Conservation (phyloP, 2,888 invertebrate species). For the Amphimallon solstitiale region DNA sequence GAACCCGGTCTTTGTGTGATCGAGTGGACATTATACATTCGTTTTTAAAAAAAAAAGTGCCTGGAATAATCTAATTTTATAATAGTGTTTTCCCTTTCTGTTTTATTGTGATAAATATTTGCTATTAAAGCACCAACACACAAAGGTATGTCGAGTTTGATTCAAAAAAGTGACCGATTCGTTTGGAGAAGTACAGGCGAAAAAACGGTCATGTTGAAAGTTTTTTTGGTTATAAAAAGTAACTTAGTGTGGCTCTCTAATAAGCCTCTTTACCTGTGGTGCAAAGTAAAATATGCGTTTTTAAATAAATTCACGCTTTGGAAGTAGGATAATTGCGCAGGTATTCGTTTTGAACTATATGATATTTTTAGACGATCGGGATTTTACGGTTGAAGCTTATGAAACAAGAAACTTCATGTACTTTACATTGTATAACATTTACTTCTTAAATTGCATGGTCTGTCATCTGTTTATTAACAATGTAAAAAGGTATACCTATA, state of each 20-base stretch:
- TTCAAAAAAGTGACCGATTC: background rate
- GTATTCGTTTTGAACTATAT: conserved; percentile 24
- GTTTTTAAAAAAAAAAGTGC: conserved; percentile 41
- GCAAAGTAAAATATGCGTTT: background rate
- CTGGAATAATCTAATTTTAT: conserved; percentile 31
- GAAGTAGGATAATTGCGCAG: conserved; percentile 13
- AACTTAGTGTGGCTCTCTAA: too few species aligned
- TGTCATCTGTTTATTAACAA: background rate
- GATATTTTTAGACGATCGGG: conserved; percentile 33
- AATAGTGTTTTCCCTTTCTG: conserved; percentile 13
- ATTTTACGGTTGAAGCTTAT: conserved; percentile 32
- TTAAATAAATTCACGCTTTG: conserved; percentile 6
- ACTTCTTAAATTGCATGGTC: conserved; percentile 35
- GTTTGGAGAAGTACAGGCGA: too few species aligned
- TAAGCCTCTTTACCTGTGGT: too few species aligned
- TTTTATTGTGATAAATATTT: conserved; percentile 40
- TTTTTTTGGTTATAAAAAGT: too few species aligned
- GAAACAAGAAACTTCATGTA: conserved; percentile 21
- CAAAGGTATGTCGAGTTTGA: conserved; percentile 27
- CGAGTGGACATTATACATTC: conserved; percentile 28
- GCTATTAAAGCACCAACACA: background rate
- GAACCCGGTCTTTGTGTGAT: conserved; percentile 45
- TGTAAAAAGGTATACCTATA: too few species aligned
- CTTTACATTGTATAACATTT: conserved; percentile 35
- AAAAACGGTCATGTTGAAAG: too few species aligned